Evolutionary conservation across 2,888 invertebrate genomes (phyloP).

Genomic region (Ophion obscuratus): DNA sequence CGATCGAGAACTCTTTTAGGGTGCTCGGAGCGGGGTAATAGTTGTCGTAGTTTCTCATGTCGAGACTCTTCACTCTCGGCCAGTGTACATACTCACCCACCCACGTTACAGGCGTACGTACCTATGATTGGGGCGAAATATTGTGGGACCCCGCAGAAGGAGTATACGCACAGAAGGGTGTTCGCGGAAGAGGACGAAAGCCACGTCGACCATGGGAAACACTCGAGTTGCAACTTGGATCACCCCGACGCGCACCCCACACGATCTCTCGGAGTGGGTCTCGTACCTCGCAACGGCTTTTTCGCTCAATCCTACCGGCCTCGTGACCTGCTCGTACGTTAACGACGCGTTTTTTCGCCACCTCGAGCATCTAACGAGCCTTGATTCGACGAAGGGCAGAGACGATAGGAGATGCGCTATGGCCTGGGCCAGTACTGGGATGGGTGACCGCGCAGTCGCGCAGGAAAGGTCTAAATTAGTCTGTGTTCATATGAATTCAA

Average conservation of each 20-base stretch:
- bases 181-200: conserved; percentile 57
- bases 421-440: not conserved
- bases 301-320: not conserved
- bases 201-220: conserved; percentile 82
- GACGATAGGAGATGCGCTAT: not conserved
- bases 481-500: too few relatives aligned
- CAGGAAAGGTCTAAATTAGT: too few relatives aligned
- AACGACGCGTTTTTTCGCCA: conserved; percentile 54
- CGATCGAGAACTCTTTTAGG: conserved; percentile 41
- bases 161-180: not conserved
- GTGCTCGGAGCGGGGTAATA: conserved; percentile 64
- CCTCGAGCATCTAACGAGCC: conserved; percentile 53
- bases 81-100: not conserved
- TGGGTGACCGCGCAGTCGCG: not conserved
- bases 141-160: conserved; percentile 22
- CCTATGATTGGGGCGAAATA: conserved; percentile 58
- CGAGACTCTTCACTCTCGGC: conserved; percentile 48
- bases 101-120: not conserved
- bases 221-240: conserved; percentile 72
- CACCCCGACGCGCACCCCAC: conserved; percentile 50
- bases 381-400: conserved; percentile 1
- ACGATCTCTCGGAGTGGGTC: conserved; percentile 15
- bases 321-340: not conserved
- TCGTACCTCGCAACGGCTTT: conserved; percentile 1
- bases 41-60: conserved; percentile 67